Base-by-base conservation (phyloP, 1,140 invertebrate genomes). In the Notospermus geniculatus region DNA sequence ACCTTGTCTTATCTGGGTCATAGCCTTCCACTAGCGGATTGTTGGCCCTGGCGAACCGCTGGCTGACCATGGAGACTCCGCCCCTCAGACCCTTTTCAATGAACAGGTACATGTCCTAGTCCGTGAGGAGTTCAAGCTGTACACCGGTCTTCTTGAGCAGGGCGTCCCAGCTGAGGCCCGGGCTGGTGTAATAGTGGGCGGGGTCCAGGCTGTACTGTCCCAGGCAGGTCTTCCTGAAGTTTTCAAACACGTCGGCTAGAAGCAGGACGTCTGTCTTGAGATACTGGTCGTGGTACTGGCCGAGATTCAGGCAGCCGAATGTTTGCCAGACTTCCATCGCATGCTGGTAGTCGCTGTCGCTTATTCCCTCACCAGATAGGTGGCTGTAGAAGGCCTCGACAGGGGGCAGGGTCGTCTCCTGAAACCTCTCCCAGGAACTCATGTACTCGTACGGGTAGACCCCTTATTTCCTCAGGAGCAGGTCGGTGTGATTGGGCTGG, bases 241-340 rank as follows among this genome's bases (percentile, higher is more conserved):
- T 80, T 75, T 83, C 80, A 72, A 84, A 84, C 25, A 84, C 68
- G 72, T 84, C 82, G 7, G 72, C 74, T 22, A 72, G 53, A 7
- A 63, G 64, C 13, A 69, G 17, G 2, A 67, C 67, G 54, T 71
- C 67, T 0, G 67, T 58, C 13, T 61, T 39, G 29, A 19, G 54
- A 69, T 83, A 83, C 29, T 83, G 63, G 58, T 81, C 75, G 30
- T 76, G 68, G 70, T 81, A 82, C 45, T 84, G 72, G 11, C 73
- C 63, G n/a, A 83, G 41, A 55, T 57, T 77, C 65, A 69, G 50
- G 59, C 74, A 69, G 25, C 77, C 70, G 57, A 77, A 76, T 15
- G 41, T 56, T 41, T 68, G 58, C 63, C 63, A 78, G 2, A 78
- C 64, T 9, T 58, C 60, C 60, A 67, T n/a, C 5, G 67, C 72